Evolutionary conservation across 2,888 invertebrate genomes (phyloP).

Genomic region (Philereme vetulata): DNA sequence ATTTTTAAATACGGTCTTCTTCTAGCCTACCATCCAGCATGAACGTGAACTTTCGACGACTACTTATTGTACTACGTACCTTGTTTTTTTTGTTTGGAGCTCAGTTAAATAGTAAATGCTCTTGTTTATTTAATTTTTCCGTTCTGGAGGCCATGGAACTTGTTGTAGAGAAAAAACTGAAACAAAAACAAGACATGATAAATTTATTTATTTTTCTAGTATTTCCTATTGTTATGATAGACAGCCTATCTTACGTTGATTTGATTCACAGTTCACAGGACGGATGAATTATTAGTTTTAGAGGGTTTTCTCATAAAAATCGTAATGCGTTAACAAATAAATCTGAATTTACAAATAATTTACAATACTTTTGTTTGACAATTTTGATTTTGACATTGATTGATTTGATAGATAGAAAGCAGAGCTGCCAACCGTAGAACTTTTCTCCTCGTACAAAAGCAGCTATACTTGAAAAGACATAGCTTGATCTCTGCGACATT

Average conservation of each 20-base stretch:
- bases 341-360: no score
- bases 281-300: not conserved
- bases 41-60: not conserved
- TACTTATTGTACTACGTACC: conserved; percentile 1
- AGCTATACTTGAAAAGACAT: no score
- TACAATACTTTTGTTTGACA: no score
- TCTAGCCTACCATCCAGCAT: not conserved
- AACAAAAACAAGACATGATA: not conserved
- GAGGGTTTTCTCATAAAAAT: not conserved
- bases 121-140: not conserved
- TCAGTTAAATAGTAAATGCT: not conserved
- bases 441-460: no score
- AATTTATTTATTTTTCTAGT: not conserved
- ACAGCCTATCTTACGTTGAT: not conserved
- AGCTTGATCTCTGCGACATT: no score
- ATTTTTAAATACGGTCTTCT: not conserved
- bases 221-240: not conserved
- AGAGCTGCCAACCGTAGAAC: no score
- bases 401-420: no score
- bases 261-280: not conserved
- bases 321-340: no score
- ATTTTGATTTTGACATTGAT: no score
- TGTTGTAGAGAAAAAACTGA: not conserved
- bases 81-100: not conserved
- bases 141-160: conserved; percentile 6